Evolutionary conservation across 2,797 vertebrate species (phyloP).

Genomic region (Myotis myotis): DNA sequence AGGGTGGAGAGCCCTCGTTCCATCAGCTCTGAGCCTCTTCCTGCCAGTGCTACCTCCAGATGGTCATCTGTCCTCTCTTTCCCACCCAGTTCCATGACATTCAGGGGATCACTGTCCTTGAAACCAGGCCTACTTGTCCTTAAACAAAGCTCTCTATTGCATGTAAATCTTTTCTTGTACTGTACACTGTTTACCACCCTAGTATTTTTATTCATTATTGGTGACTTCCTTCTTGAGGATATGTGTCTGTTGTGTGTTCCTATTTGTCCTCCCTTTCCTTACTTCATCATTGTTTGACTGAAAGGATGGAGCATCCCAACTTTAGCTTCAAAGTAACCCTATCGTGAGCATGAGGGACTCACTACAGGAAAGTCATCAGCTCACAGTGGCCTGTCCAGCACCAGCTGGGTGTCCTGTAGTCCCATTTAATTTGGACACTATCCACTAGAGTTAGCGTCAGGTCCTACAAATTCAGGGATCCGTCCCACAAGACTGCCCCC

Average conservation of each 20-base stretch:
- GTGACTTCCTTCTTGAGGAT: not conserved
- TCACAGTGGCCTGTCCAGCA: not conserved
- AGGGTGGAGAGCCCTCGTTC: fast-evolving
- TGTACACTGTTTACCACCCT: not conserved
- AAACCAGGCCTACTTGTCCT: not conserved
- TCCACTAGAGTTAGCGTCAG: not conserved
- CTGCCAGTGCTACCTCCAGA: not conserved
- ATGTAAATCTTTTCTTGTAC: not conserved
- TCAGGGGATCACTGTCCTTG: fast-evolving
- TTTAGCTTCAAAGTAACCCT: not conserved
- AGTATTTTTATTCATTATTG: not conserved
- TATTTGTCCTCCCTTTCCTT: not conserved
- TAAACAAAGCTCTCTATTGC: not conserved
- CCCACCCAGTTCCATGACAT: not conserved
- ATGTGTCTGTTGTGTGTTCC: not conserved
- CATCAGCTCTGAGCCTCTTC: too few relatives aligned
- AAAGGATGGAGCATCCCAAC: not conserved
- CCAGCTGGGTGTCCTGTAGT: not conserved
- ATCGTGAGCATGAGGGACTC: not conserved
- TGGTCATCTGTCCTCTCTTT: not conserved
- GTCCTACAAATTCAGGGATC: not conserved
- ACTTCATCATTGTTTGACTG: not conserved
- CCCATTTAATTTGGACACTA: not conserved
- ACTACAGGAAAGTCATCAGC: not conserved
- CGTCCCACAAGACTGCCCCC: not conserved